Evolutionary conservation across 2,888 invertebrate genomes (phyloP).

Genomic region (Belgica antarctica): DNA sequence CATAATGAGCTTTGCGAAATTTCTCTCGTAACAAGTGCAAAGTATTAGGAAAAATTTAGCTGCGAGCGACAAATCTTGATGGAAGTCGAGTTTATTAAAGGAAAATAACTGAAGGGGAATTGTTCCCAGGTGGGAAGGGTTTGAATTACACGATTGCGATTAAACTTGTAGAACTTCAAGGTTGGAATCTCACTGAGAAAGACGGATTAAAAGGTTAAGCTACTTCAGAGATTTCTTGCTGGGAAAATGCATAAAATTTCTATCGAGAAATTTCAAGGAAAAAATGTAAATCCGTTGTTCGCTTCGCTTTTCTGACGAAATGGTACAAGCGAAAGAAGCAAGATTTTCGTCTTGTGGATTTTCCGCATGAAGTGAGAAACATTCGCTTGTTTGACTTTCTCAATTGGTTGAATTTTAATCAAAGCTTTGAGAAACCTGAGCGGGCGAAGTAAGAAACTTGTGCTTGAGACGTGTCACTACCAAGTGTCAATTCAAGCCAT

Average conservation of each 20-base stretch:
- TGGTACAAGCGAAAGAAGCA: no score
- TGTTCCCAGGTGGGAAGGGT: background rate
- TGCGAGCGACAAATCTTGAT: slow-evolving; percentile 6
- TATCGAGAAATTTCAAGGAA: slow-evolving; percentile 6
- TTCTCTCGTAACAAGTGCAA: slow-evolving; percentile 23
- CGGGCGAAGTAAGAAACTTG: background rate
- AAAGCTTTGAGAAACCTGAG: slow-evolving; percentile 19
- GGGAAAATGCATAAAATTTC: background rate
- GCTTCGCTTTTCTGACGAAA: background rate
- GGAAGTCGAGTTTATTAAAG: slow-evolving; percentile 22
- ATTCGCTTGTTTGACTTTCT: slow-evolving; percentile 30
- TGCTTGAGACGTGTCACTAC: background rate
- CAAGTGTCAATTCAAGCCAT: background rate
- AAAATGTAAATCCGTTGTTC: slow-evolving; percentile 18
- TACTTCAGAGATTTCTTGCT: background rate
- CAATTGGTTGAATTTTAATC: slow-evolving; percentile 28
- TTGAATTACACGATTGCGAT: background rate
- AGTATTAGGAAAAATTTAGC: slow-evolving; percentile 27
- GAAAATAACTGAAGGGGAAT: slow-evolving; percentile 25
- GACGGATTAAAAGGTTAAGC: no score
- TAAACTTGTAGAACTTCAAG: no score
- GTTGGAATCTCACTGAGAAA: background rate
- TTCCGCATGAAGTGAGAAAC: slow-evolving; percentile 21
- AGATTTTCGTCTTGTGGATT: slow-evolving; percentile 16
- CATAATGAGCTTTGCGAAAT: background rate